Conservation (phyloP, 2,797 vertebrate genomes). For the Channallabes apus region DNA sequence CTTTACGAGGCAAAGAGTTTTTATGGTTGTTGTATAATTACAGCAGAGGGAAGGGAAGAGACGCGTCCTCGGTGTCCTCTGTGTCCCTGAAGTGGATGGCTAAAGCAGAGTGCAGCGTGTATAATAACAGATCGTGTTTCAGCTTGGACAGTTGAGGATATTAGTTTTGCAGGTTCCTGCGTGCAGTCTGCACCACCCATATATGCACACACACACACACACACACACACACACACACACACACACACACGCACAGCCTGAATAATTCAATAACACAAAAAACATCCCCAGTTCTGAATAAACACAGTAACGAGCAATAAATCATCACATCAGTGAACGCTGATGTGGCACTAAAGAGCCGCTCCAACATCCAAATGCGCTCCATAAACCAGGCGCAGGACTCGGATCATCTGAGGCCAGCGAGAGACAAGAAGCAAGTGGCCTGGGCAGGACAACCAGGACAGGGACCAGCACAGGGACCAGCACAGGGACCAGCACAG, state of each 20-base stretch:
- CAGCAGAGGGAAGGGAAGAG: slow-evolving; percentile 38
- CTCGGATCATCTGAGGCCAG: background rate
- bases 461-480: too few species aligned
- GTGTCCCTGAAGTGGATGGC: slow-evolving; percentile 46
- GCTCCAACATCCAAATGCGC: background rate
- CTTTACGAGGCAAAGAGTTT: slow-evolving; percentile 42
- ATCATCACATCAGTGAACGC: background rate
- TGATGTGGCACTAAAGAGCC: background rate
- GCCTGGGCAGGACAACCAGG: background rate
- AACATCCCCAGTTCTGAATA: background rate
- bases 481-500: too few species aligned
- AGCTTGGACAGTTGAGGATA: slow-evolving; percentile 46
- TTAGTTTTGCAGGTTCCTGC: slow-evolving; percentile 51
- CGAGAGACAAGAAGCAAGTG: background rate
- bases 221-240: too few species aligned
- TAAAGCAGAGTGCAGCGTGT: slow-evolving; percentile 48
- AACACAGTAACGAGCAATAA: background rate
- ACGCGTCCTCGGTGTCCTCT: slow-evolving; percentile 3
- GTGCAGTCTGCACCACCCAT: slow-evolving; percentile 25
- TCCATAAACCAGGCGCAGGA: background rate
- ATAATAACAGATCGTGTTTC: slow-evolving; percentile 51
- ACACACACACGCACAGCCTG: background rate
- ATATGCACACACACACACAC: too few species aligned
- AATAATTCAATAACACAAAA: slow-evolving; percentile 34
- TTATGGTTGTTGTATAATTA: slow-evolving; percentile 53